Evolutionary conservation across 2,113 vertebrate genomes (phyloP).

Genomic region (Sphyrna mokarran): DNA sequence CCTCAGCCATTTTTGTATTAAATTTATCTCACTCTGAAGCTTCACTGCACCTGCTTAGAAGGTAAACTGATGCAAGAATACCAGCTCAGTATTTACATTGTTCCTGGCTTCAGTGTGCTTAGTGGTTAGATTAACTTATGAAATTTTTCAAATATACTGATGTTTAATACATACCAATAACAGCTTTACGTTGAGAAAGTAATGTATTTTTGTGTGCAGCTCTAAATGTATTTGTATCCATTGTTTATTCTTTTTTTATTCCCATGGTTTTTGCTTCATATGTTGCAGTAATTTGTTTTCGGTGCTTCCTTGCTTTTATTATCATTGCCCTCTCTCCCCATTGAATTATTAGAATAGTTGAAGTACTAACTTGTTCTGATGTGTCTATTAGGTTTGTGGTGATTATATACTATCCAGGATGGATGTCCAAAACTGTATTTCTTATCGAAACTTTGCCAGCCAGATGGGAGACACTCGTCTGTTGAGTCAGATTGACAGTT

Average conservation of each 20-base stretch:
- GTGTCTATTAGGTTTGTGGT: conserved; percentile 76
- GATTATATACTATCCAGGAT: conserved; percentile 93
- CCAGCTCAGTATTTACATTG: not conserved
- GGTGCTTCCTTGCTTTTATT: not conserved
- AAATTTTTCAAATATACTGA: not conserved
- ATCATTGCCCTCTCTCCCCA: not conserved
- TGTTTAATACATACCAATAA: not conserved
- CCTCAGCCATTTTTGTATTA: not conserved
- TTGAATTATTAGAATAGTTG: not conserved
- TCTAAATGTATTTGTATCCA: not conserved
- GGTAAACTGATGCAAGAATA: not conserved
- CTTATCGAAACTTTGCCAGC: conserved; percentile 89
- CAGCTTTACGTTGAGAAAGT: not conserved
- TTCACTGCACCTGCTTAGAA: not conserved
- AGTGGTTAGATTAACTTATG: not conserved
- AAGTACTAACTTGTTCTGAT: not conserved
- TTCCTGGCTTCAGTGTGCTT: not conserved
- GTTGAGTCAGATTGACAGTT: conserved; percentile 81
- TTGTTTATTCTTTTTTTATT: not conserved
- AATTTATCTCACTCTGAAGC: not conserved
- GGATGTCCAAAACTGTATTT: conserved; percentile 85
- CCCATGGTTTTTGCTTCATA: not conserved
- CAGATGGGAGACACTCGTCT: conserved; percentile 81
- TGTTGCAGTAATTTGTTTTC: not conserved
- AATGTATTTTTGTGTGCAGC: not conserved